Base-by-base conservation (phyloP, 2,888 invertebrate species). In the Nomada lathburiana region DNA sequence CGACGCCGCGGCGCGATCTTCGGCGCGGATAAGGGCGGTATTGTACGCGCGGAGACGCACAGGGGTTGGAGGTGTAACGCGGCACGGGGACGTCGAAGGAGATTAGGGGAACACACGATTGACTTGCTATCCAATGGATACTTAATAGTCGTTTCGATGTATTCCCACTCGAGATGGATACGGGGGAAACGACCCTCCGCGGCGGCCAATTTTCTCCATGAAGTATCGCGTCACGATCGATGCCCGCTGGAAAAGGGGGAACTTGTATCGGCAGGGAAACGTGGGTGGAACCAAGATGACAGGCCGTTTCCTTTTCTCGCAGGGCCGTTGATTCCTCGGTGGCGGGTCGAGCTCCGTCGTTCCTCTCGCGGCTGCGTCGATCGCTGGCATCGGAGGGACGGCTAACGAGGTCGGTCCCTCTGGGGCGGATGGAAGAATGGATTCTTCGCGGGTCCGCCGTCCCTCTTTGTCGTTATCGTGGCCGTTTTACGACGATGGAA, bases 81-180 rank as follows among this genome's bases (percentile, higher is more conserved):
- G 72, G 36, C 73, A 64, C 52, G 23, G 69, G 74, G 63, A 71
- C 57, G 63, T 29, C 20, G 47, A 55, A 63, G 29, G 53, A 65
- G 29, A 62, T 57, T 75, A 47, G 62, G 77, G 80, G 79, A 44
- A 53, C 10, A 44, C 9, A 64, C 75, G 77, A 86, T 88, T 62
- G 84, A 80, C 75, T 80, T 65, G 44, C 76, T 67, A 69, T 88
- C 85, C 47, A 3, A 47, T 47, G 13, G 85, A 83, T 86, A 62
- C 83, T 88, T 86, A 85, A 88, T 86, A 83, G 83, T 63, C 47
- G 77, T 55, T 81, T 60, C 60, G 59, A 82, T 79, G 80, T 65
- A 81, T 85, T 83, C 53, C 85, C 76, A 76, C 80, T 88, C 77
- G 42, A 47, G 65, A 52, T 20, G 53, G 47, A 69, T 57, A 42